Conservation (phyloP, 2,797 vertebrate genomes). For the Molossus molossus region DNA sequence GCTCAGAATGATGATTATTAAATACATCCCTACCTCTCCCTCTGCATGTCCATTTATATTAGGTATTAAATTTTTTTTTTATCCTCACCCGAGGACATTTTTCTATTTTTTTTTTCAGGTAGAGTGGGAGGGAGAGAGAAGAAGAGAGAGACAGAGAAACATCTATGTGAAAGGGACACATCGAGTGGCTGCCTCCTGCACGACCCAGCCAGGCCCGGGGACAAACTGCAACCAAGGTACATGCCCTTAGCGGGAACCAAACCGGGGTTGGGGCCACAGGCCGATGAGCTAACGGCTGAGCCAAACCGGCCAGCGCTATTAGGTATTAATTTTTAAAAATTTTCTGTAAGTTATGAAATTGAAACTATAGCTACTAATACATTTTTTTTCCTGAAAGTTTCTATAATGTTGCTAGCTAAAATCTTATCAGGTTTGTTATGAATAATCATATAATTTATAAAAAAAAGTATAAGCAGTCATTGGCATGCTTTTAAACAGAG, state of each 20-base stretch:
- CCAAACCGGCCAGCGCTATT: neutral
- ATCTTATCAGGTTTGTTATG: neutral
- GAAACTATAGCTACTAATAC: neutral
- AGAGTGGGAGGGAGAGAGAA: no score
- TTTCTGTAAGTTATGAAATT: neutral
- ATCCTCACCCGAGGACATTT: no score
- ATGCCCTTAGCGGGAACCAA: no score
- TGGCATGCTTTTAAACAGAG: constrained; percentile 23
- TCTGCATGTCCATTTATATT: neutral
- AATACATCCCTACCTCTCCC: no score
- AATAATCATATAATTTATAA: neutral
- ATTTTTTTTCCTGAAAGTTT: neutral
- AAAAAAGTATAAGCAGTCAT: neutral
- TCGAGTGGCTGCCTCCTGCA: no score
- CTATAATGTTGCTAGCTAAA: neutral
- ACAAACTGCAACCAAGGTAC: no score
- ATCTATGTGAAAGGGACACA: no score
- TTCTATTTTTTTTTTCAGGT: no score
- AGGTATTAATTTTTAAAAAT: neutral
- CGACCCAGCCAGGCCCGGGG: no score
- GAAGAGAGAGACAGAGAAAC: no score
- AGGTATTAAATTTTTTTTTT: neutral
- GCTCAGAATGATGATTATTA: neutral
- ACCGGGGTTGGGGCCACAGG: no score
- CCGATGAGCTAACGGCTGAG: no score